Base-by-base conservation (phyloP, 1,140 invertebrate species). In the Micrasema minimum region DNA sequence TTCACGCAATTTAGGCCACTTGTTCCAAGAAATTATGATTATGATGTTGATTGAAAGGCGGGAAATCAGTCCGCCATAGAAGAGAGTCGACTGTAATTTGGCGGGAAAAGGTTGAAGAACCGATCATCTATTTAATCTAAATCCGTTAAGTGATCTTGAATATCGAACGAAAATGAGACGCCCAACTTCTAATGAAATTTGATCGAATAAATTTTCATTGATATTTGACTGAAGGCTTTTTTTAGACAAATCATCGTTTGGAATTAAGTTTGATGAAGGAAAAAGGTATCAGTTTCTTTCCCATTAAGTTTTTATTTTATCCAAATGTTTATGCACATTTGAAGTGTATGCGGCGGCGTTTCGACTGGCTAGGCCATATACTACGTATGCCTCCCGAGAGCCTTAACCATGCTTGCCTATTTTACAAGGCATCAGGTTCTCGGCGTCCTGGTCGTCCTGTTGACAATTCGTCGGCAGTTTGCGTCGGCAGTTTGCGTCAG, bases 191-290 rank as follows among this genome's bases (percentile, higher is more conserved):
- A 4, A 31, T 4, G 26, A 31, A 2, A 2, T 46, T 46, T 16
- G 11, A 5, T n/a, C 43, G 10, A 46, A 46, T 46, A 16, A 16
- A 16, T 46, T 46, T 1, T 6, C n/a, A 46, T n/a, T 23, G 16
- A 22, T 22, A 51, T 23, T 51, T 57, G 53, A 12, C 1, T 23
- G 9, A 22, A 23, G 11, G 62, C 62, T 64, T 70, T 26, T 41
- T 62, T 70, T 38, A 31, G 23, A 64, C 64, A 46, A 64, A 70
- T 64, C 35, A 70, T 64, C 2, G 26, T 31, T 2, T 31, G 26
- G 7, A 31, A 31, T 4, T 7, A 31, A 4, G 3, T 31, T 31
- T 31, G 26, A 31, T 2, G 7, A 31, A 31, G 26, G 26, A 31
- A 31, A 4, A 31, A 4, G 26, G n/a, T n/a, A n/a, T n/a, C n/a